Percentiles rank a stretch among this genome's conserved stretches.
phyloP scores from a whole-genome alignment of 2,113 vertebrate species.

The Ornithorhynchus anatinus region DNA sequence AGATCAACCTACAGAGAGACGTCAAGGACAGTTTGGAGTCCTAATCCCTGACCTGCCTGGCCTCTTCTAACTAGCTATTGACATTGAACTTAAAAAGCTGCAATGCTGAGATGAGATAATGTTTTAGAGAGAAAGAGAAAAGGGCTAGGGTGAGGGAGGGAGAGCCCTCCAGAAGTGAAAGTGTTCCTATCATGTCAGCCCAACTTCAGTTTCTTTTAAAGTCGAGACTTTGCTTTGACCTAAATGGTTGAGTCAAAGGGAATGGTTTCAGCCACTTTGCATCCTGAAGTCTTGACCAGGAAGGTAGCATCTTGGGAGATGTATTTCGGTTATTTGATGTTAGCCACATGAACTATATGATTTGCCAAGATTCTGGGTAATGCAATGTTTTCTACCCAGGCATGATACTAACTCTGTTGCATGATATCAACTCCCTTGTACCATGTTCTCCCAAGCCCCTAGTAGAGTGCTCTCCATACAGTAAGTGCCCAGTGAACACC shows the following conservation, averaged over 20 bases:
- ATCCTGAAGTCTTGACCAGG: neutral
- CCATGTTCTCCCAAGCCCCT: no score
- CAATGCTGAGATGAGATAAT: constrained; percentile 71
- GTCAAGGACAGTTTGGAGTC: constrained; percentile 74
- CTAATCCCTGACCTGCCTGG: constrained; percentile 75
- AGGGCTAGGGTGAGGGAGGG: constrained; percentile 6
- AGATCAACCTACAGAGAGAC: constrained; percentile 69
- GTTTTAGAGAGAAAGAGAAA: constrained; percentile 48
- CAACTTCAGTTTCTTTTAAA: neutral
- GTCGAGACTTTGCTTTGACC: neutral
- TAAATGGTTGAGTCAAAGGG: neutral
- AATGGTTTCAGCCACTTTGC: fast-evolving
- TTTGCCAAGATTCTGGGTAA: neutral
- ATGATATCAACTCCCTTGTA: no score
- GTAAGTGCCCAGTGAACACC: no score
- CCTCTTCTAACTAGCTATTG: constrained; percentile 78
- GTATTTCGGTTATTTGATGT: neutral
- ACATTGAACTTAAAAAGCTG: constrained; percentile 74
- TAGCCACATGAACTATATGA: neutral
- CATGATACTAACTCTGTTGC: no score
- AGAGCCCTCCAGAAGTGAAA: neutral
- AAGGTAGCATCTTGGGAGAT: neutral
- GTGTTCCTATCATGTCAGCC: neutral
- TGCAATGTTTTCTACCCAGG: neutral
- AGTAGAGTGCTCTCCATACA: no score